phyloP scores from a whole-genome alignment of 92 coral and sea anemone species.

The Epizoanthus illoricatus region DNA sequence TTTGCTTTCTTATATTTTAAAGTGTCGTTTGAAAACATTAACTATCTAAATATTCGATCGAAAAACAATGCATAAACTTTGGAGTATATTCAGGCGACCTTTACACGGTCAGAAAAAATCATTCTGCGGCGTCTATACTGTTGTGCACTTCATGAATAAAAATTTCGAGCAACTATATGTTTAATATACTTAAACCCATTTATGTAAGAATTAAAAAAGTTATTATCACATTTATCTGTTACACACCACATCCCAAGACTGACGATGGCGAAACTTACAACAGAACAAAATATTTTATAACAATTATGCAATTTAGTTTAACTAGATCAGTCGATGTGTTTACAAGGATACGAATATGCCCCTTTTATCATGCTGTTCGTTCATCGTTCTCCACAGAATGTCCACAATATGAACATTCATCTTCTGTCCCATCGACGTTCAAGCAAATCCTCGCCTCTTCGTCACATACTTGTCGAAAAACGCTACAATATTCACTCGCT shows the following conservation, averaged over 20 bases:
- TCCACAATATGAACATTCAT: conserved; percentile 33
- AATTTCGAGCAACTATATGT: no score
- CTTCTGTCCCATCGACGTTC: conserved; percentile 15
- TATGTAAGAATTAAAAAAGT: neutral
- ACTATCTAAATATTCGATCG: no score
- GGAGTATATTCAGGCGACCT: no score
- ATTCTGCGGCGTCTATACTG: no score
- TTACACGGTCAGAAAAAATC: no score
- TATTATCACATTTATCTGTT: neutral
- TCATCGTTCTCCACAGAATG: conserved; percentile 47
- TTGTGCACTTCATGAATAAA: no score
- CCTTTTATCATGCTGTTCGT: conserved; percentile 88
- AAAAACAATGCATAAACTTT: no score
- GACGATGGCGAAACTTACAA: neutral
- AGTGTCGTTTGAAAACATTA: no score
- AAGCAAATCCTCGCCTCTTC: neutral
- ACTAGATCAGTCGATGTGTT: neutral
- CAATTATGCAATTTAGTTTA: neutral
- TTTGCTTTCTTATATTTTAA: no score
- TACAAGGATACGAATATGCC: conserved; percentile 99
- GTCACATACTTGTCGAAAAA: conserved; percentile 31
- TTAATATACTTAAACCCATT: neutral
- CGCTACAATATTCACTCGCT: neutral
- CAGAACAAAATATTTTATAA: neutral
- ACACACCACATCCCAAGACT: no score